These are phyloP conservation scores for Strix uralensis DNA, from an alignment of 2,113 vertebrate species.

Conservation along the genomic window DNA sequence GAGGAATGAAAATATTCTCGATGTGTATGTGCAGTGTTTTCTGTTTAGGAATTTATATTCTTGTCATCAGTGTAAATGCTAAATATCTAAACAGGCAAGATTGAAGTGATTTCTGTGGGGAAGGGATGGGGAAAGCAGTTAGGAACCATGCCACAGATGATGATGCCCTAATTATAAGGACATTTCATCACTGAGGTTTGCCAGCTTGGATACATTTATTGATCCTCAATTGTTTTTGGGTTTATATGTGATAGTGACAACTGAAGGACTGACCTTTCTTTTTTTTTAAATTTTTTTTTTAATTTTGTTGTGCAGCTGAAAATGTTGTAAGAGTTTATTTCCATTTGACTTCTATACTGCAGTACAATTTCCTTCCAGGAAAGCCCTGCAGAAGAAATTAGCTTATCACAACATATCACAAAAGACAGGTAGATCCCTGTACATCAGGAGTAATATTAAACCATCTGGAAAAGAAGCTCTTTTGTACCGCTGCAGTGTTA, in stretches of 20 bases:
- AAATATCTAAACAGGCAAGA: neutral
- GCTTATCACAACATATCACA: slow-evolving; percentile 14
- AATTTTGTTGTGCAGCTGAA: neutral
- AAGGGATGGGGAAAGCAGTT: neutral
- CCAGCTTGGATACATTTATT: neutral
- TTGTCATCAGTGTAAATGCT: neutral
- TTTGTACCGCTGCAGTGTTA: neutral
- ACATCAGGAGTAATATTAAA: neutral
- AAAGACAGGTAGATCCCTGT: slow-evolving; percentile 19
- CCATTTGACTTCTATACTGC: neutral
- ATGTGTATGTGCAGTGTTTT: neutral
- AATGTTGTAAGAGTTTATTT: neutral
- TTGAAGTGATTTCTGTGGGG: neutral
- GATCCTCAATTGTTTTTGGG: neutral
- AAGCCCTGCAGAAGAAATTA: slow-evolving; percentile 6
- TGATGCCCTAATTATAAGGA: neutral
- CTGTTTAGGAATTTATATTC: neutral
- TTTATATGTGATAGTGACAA: neutral
- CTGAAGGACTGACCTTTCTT: neutral
- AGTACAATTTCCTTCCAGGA: neutral
- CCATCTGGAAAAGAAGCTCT: neutral
- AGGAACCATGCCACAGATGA: neutral
- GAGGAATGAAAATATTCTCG: neutral
- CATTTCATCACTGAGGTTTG: neutral
- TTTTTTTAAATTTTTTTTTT: no score